These are phyloP conservation scores for Melopsittacus undulatus DNA, from an alignment of 2,797 vertebrate genomes.

Conservation along the genomic window DNA sequence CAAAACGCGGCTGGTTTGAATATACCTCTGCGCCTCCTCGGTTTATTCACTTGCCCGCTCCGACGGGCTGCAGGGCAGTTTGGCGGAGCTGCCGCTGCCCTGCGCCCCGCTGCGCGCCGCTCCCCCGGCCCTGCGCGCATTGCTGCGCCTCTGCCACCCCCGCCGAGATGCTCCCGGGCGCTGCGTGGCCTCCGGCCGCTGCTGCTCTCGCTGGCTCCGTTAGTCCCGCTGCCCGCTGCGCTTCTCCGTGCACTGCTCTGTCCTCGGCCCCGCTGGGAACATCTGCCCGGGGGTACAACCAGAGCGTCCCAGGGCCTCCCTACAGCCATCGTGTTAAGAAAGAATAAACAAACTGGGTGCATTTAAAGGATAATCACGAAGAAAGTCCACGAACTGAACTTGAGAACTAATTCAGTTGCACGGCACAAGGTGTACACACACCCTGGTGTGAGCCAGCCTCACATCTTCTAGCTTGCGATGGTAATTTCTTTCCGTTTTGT, in stretches of 20 bases:
- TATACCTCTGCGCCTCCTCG: rapidly evolving
- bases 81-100: neutral
- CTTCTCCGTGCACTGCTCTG: neutral
- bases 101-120: neutral
- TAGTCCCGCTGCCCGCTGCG: no score
- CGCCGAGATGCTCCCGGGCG: neutral
- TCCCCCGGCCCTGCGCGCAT: neutral
- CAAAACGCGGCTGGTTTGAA: neutral
- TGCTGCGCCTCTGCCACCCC: neutral
- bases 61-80: neutral
- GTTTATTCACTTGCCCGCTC: rapidly evolving
- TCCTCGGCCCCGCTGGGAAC: neutral
- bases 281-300: neutral
- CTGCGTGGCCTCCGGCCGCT: neutral
- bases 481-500: neutral
- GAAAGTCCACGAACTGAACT: neutral
- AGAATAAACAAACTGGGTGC: rapidly evolving
- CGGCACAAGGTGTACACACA: neutral
- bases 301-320: rapidly evolving
- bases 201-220: rapidly evolving
- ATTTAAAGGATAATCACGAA: neutral
- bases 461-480: rapidly evolving
- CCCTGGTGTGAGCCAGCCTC: neutral
- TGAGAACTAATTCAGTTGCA: neutral
- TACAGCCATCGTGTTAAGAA: rapidly evolving